phyloP scores from a whole-genome alignment of 2,113 vertebrate genomes.

The Himantopus leucocephalus region DNA sequence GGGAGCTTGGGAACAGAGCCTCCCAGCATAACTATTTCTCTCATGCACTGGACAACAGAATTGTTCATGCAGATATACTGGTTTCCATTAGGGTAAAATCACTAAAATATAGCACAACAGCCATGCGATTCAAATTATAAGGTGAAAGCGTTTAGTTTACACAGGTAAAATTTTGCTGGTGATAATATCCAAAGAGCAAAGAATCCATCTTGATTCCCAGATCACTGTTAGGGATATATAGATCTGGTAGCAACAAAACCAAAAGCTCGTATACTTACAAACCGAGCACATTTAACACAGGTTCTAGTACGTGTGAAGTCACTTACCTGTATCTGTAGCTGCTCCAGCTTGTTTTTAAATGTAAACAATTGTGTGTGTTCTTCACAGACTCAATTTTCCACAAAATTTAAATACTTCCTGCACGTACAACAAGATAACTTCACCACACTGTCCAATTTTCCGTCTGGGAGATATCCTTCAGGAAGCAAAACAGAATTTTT shows the following conservation, averaged over 20 bases:
- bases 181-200: background rate
- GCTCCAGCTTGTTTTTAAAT: background rate
- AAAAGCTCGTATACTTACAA: background rate
- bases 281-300: background rate
- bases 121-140: background rate
- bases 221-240: background rate
- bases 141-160: background rate
- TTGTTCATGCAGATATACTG: background rate
- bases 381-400: slow-evolving; percentile 82
- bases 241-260: background rate
- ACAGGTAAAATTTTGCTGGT: background rate
- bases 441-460: slow-evolving; percentile 82
- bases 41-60: background rate
- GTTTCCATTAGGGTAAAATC: background rate
- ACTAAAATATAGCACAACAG: background rate
- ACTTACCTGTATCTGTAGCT: background rate
- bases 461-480: slow-evolving; percentile 80
- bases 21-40: background rate
- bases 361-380: background rate
- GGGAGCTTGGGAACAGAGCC: background rate
- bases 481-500: slow-evolving; percentile 80
- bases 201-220: background rate
- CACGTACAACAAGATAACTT: slow-evolving; percentile 59
- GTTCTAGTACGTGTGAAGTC: background rate
- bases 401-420: slow-evolving; percentile 75